Base-by-base conservation (phyloP, 2,797 vertebrate genomes). In the Lagothrix lagotricha region DNA sequence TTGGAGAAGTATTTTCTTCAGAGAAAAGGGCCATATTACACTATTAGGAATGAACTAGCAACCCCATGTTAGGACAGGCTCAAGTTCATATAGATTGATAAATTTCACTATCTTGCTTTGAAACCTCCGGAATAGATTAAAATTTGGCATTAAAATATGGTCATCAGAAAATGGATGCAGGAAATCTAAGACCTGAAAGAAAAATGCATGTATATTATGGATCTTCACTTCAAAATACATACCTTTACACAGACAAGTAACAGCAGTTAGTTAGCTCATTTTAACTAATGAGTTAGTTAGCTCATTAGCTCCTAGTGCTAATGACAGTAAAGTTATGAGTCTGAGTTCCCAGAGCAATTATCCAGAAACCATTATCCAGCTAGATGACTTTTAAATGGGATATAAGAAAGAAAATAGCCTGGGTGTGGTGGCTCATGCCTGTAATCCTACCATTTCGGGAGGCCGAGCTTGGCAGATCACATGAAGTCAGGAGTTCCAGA, bases 141-240 rank as follows among this genome's bases (percentile, higher is more conserved):
- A 61, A 30, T 61, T 30, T 61, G 28, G 58, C 58, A 3, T 14
- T 30, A 94, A 93, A 75, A 86, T 20, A 72, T 28, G 44, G 41
- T 87, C 52, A 82, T 90, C 33, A 90, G 36, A 94, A 92, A 89
- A 19, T 85, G 1, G 39, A 7, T n/a, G 19, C 67, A 89, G 64
- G n/a, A 94, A 94, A 80, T 87, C 11, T 90, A 88, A 77, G 17
- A 72, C 50, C 90, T 85, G 58, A 86, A 90, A 93, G 80, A 64
- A 85, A 92, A 94, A 81, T 89, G 46, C 26, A 82, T 87, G 33
- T 52, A 61, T 19, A 58, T 97, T 30, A 61, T 82, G 4, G 41
- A 48, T 93, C 22, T 88, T 92, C 85, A 82, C 77, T 93, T 86
- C 50, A 93, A 93, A 93, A 77, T 81, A 36, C 19, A 9, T 75